phyloP scores from a whole-genome alignment of 1,140 invertebrate species.

The Pogonognathellus flavescens region DNA sequence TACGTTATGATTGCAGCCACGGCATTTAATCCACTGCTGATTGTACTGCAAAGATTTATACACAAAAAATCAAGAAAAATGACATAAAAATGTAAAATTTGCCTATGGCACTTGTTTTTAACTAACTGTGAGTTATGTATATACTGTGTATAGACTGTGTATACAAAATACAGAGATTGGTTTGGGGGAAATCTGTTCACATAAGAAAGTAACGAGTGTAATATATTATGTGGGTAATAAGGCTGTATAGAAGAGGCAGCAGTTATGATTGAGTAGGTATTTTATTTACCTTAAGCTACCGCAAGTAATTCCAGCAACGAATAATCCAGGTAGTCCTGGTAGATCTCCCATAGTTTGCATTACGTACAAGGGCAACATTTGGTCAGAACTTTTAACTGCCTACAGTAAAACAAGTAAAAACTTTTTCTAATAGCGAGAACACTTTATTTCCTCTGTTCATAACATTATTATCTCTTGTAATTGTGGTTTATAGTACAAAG shows the following conservation, averaged over 20 bases:
- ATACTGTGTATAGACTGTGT: too few relatives aligned
- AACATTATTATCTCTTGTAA: background rate
- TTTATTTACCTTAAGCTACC: slow-evolving; percentile 68
- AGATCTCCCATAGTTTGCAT: slow-evolving; percentile 70
- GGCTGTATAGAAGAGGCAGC: too few relatives aligned
- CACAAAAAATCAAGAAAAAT: too few relatives aligned
- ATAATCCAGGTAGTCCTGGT: slow-evolving; percentile 65
- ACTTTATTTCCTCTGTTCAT: background rate
- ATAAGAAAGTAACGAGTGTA: too few relatives aligned
- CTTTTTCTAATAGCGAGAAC: slow-evolving; percentile 68
- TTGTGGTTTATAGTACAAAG: slow-evolving; percentile 74
- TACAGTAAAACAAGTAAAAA: background rate
- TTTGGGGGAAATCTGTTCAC: too few relatives aligned
- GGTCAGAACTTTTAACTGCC: slow-evolving; percentile 62
- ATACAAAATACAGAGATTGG: too few relatives aligned
- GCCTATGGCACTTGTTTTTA: too few relatives aligned
- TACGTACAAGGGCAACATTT: slow-evolving; percentile 71
- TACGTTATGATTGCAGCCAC: slow-evolving; percentile 60
- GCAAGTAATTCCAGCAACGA: slow-evolving; percentile 72
- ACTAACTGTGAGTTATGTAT: too few relatives aligned
- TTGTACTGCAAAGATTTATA: slow-evolving; percentile 48
- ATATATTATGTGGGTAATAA: too few relatives aligned
- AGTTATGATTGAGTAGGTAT: too few relatives aligned
- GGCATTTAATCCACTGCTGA: slow-evolving; percentile 63
- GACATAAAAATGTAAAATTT: too few relatives aligned